phyloP scores from a whole-genome alignment of 2,113 vertebrate species.

The Thamnophis sirtalis region DNA sequence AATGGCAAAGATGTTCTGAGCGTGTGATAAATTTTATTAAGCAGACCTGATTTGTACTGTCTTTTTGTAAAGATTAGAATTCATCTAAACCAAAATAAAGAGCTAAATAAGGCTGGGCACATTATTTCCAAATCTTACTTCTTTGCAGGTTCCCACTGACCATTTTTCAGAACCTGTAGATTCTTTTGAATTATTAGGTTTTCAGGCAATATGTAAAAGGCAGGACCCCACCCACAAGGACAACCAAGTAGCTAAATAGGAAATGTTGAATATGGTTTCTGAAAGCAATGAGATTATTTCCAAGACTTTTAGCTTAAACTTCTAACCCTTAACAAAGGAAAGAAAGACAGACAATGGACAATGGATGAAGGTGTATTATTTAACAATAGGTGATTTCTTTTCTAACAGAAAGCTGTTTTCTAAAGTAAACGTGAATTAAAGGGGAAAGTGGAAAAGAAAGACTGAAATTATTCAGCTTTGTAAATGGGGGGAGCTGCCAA shows the following conservation, averaged over 20 bases:
- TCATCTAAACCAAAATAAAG: constrained; percentile 10
- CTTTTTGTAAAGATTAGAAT: constrained; percentile 19
- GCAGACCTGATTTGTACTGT: constrained; percentile 27
- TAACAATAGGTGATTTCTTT: constrained; percentile 10
- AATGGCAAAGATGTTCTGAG: constrained; percentile 23
- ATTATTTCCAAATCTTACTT: constrained; percentile 5
- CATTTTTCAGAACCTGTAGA: constrained; percentile 13
- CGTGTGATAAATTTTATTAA: neutral
- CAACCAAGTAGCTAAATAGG: constrained; percentile 18
- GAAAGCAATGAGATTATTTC: constrained; percentile 2
- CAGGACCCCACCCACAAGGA: neutral
- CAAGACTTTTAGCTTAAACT: constrained; percentile 24
- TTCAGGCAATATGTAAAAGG: constrained; percentile 20
- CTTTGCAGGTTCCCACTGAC: constrained; percentile 7
- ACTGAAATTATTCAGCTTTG: neutral
- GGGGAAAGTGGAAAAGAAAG: neutral
- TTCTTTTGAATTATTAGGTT: constrained; percentile 20
- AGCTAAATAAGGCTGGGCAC: neutral
- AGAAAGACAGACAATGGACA: neutral
- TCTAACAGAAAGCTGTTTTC: constrained; percentile 14
- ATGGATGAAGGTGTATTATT: constrained; percentile 25
- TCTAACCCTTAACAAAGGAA: constrained; percentile 14
- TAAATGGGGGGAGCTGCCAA: neutral
- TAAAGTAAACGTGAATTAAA: neutral
- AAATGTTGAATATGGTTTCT: constrained; percentile 13